Evolutionary conservation across 2,888 invertebrate species (phyloP).

Genomic region (Eupithecia tripunctaria): DNA sequence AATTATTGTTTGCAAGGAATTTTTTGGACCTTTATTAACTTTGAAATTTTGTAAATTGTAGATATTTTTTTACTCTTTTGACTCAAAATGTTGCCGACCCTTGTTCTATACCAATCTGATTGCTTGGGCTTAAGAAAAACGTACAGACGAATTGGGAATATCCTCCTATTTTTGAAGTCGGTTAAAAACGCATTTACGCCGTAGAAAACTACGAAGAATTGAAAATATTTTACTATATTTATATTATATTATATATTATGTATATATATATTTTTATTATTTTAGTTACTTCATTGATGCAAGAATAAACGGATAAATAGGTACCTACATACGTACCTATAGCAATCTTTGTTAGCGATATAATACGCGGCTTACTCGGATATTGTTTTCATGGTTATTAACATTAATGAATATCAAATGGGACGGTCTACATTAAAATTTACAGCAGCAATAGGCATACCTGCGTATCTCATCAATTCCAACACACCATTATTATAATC

Average conservation of each 20-base stretch:
- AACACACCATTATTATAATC: not conserved
- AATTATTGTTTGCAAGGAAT: too few relatives aligned
- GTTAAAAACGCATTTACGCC: not conserved
- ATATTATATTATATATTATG: too few relatives aligned
- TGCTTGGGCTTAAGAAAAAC: too few relatives aligned
- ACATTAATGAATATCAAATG: slow-evolving; percentile 33
- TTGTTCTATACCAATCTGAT: too few relatives aligned
- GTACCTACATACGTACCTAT: not conserved
- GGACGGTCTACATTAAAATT: slow-evolving; percentile 7
- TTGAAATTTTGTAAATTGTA: too few relatives aligned
- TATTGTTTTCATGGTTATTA: slow-evolving; percentile 28
- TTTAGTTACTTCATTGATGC: not conserved
- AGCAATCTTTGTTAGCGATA: slow-evolving; percentile 16
- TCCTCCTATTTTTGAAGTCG: too few relatives aligned
- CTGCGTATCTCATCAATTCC: slow-evolving; percentile 11
- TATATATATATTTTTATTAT: too few relatives aligned
- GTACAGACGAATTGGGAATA: too few relatives aligned
- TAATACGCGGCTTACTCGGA: slow-evolving; percentile 29
- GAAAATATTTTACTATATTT: not conserved
- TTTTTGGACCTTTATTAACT: too few relatives aligned
- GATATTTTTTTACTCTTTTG: too few relatives aligned
- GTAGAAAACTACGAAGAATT: not conserved
- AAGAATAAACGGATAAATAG: not conserved
- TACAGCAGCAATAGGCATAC: slow-evolving; percentile 16
- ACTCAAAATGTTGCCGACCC: too few relatives aligned